Base-by-base conservation (phyloP, 2,797 vertebrate genomes). In the Paratrypauchen microcephalus region DNA sequence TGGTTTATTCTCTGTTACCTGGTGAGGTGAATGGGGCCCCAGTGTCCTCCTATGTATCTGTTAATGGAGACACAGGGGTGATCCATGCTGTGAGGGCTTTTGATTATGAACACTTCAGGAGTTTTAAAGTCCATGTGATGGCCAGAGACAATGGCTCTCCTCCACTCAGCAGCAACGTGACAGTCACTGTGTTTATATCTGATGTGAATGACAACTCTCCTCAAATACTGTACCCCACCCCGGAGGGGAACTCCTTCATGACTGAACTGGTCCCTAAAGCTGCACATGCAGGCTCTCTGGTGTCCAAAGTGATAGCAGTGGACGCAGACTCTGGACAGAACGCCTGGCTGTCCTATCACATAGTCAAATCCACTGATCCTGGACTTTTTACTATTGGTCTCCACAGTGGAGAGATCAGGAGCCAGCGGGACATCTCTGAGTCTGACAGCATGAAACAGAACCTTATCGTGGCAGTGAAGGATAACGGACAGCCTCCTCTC, bases 191-290 rank as follows among this genome's bases (percentile, higher is more conserved):
- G 0, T 66, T 79, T 0, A 80, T 93, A 26, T 24, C 88, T 68
- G 93, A 94, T 66, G 85, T 89, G 71, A 94, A 94, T 23, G 93
- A 94, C 73, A 93, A 94, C 32, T 59, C 58, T 2, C 92, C 92
- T 0, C 88, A 82, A 78, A 83, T 84, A 32, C 56, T 86, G 68
- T 87, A 84, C 36, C 86, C 87, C 62, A 91, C 78, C 69, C 64
- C 76, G 16, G 82, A 86, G 58, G 80, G 74, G 84, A 89, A 71
- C 81, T 85, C 66, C 63, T 88, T 81, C 56, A 81, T 84, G 57
- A 86, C 84, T 41, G 86, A 91, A 36, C 81, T 72, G 70, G 86
- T 92, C 5, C 39, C 83, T 70, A 86, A 78, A 77, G 72, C 72
- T 62, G 77, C 79, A 4, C 87, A 89, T 0, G 75, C 82, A 0